Percentiles rank a stretch among this genome's conserved stretches.
Conservation (phyloP, 2,797 vertebrate species). For the Fringilla coelebs region DNA sequence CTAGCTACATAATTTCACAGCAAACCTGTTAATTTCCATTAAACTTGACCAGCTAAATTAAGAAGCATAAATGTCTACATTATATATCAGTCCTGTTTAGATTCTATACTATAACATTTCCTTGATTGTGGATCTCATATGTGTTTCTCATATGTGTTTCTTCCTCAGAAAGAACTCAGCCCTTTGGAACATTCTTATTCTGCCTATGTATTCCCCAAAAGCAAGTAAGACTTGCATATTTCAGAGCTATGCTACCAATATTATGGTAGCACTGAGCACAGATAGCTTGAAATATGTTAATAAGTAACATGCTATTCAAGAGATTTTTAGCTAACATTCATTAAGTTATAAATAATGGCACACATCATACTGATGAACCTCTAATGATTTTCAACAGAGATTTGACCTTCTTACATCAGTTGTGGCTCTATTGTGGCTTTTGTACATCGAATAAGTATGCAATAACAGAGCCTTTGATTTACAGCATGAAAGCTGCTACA, state of each 20-base stretch:
- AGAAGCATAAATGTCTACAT: not conserved
- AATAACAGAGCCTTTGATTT: not conserved
- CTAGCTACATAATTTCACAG: not conserved
- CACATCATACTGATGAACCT: not conserved
- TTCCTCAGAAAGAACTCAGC: not conserved
- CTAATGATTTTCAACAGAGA: not conserved
- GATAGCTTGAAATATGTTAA: not conserved
- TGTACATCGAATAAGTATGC: not conserved
- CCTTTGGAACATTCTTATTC: not conserved
- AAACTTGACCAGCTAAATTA: not conserved
- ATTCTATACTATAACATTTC: not conserved
- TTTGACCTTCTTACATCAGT: conserved; percentile 10
- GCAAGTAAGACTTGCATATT: not conserved
- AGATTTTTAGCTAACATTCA: not conserved
- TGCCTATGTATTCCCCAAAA: not conserved
- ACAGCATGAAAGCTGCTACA: not conserved
- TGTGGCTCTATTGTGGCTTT: not conserved
- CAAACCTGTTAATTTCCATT: not conserved
- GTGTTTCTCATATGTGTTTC: not conserved
- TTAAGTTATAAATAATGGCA: not conserved
- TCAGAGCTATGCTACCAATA: not conserved
- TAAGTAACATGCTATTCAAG: not conserved
- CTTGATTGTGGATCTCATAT: not conserved
- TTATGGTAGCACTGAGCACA: not conserved
- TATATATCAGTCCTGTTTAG: not conserved